These are phyloP conservation scores for Rhynchonycteris naso DNA, from an alignment of 2,797 vertebrate species.

Conservation along the genomic window DNA sequence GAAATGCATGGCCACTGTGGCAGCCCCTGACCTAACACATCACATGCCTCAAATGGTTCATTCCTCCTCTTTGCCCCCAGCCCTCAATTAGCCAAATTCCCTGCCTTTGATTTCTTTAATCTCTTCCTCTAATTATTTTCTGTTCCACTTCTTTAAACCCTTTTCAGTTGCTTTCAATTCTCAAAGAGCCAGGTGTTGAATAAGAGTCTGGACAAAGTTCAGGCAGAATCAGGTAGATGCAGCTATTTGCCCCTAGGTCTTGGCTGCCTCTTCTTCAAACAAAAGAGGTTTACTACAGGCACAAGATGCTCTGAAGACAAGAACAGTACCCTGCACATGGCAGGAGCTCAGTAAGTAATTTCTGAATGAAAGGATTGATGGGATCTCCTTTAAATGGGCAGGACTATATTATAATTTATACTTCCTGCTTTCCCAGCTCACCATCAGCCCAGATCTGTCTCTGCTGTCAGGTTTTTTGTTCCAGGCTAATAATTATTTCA, in stretches of 20 bases:
- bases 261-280: background rate
- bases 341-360: background rate
- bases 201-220: conserved; percentile 27
- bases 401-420: background rate
- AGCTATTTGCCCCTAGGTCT: background rate
- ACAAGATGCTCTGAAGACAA: background rate
- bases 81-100: conserved; percentile 3
- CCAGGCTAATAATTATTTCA: background rate
- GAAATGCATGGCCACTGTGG: no score
- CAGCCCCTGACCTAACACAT: no score
- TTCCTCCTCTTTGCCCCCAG: conserved; percentile 43
- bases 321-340: background rate
- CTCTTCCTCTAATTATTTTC: conserved; percentile 71
- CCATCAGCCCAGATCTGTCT: background rate
- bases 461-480: conserved; percentile 1
- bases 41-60: background rate
- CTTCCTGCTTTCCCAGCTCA: background rate
- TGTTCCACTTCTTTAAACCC: conserved; percentile 65
- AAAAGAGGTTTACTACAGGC: background rate
- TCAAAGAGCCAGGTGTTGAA: conserved; percentile 50
- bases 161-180: conserved; percentile 47
- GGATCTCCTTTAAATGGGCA: background rate
- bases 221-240: background rate
- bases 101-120: conserved; percentile 58
- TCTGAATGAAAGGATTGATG: background rate